These are phyloP conservation scores for Actinemys pallida DNA, from an alignment of 2,113 vertebrate genomes.

Conservation along the genomic window DNA sequence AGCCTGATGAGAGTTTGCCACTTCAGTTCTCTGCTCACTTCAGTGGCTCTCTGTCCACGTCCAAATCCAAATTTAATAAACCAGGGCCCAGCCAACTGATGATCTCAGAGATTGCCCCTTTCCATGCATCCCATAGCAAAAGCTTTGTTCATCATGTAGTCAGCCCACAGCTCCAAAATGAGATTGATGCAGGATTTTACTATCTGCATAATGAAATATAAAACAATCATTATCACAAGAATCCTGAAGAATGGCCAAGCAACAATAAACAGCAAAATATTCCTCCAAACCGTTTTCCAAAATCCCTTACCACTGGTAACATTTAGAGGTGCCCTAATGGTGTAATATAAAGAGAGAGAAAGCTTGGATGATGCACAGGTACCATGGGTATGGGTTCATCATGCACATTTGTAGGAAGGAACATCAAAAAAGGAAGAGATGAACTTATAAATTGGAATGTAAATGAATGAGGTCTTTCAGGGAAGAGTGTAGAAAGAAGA, in stretches of 20 bases:
- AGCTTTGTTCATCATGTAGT: no score
- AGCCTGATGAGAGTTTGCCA: no score
- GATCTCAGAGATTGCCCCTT: no score
- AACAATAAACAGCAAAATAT: background rate
- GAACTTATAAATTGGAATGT: background rate
- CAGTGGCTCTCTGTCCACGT: no score
- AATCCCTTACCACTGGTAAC: background rate
- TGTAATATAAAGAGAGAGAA: background rate
- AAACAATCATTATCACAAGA: background rate
- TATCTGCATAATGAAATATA: background rate
- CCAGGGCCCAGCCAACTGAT: no score
- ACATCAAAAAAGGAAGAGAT: rapidly evolving
- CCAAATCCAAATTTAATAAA: no score
- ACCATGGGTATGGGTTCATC: background rate
- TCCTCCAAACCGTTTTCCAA: background rate
- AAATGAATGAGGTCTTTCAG: background rate
- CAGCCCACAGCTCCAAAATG: background rate
- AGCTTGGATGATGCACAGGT: background rate
- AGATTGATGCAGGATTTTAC: background rate
- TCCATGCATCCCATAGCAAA: no score
- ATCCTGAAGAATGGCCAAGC: background rate
- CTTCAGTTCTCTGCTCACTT: no score
- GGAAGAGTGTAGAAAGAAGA: background rate
- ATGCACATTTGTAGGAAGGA: background rate
- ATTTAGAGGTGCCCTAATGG: background rate